Base-by-base conservation (phyloP, 2,888 invertebrate species). In the Diadegma fenestrale region DNA sequence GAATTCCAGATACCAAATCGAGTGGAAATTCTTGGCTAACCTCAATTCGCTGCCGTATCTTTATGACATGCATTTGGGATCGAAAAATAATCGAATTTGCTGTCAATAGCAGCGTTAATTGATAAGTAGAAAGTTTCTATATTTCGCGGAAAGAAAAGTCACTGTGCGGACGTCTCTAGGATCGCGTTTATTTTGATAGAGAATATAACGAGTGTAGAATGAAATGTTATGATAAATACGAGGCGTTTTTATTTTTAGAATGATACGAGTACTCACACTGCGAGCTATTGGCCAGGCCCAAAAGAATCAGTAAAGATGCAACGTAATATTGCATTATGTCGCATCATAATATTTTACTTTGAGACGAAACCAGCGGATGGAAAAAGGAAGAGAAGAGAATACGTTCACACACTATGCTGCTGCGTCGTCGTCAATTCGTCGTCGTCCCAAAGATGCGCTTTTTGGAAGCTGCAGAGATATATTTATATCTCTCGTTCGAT, bases 281-380 rank as follows among this genome's bases (percentile, higher is more conserved):
- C 37, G 81, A 71, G 33, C 77, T 76, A 86, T 80, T 85, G 68
- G 64, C 84, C 43, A 87, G 81, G 80, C 84, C 68, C 73, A 84
- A 73, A 30, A 87, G 76, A 79, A 84, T 80, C 79, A 84, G 61
- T 82, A 88, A 54, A 63, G 82, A 82, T 86, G 80, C 82, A 84
- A 80, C 78, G 78, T 86, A 77, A 86, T 87, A 86, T 86, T 79
- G 85, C 88, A 88, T 88, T 73, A 37, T 87, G 86, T 86, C 83
- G 86, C 87, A 86, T 87, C 80, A 81, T 87, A 87, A 82, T 81
- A 85, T 82, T n/a, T n/a, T 17, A 78, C 85, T 71, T 51, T 69
- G 30, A 63, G 7, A 43, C 26, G 58, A 61, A 26, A 61, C 22
- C 14, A 30, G 22, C 43, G 54, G 37, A 22, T 19, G 64, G 51